Conservation (phyloP, 2,888 invertebrate genomes). For the Thera britannica region DNA sequence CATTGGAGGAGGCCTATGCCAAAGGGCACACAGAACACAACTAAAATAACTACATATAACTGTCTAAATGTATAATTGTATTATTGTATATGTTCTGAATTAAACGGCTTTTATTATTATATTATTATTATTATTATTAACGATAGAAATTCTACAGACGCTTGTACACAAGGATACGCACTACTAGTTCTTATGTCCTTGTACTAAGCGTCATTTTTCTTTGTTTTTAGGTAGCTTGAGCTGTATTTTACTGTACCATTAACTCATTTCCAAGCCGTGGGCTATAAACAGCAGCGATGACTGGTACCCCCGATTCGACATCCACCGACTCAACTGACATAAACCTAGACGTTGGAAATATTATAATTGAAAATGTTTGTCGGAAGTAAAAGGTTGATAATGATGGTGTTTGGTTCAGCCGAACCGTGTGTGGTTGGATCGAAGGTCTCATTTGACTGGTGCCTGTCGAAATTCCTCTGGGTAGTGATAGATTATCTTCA, state of each 20-base stretch:
- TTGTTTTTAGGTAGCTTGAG: too few species aligned
- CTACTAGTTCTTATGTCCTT: too few species aligned
- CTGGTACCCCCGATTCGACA: background rate
- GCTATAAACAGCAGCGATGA: conserved; percentile 2
- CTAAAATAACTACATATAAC: too few species aligned
- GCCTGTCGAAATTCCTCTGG: conserved; percentile 4
- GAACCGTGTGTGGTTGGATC: conserved; percentile 3
- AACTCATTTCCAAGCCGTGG: background rate
- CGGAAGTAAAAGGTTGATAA: background rate
- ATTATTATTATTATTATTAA: too few species aligned
- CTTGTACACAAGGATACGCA: too few species aligned
- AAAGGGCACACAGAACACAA: too few species aligned
- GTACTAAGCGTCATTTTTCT: too few species aligned
- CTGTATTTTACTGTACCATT: background rate
- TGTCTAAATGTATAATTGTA: too few species aligned
- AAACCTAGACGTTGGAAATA: background rate
- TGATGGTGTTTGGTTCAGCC: background rate
- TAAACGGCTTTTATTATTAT: too few species aligned
- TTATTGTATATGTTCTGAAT: too few species aligned
- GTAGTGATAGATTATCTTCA: conserved; percentile 19
- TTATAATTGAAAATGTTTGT: background rate
- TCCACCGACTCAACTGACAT: background rate
- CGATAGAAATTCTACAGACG: too few species aligned
- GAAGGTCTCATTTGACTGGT: background rate
- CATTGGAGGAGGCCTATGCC: too few species aligned